Evolutionary conservation across 1,140 invertebrate species (phyloP).

Genomic region (Hycleus cichorii): DNA sequence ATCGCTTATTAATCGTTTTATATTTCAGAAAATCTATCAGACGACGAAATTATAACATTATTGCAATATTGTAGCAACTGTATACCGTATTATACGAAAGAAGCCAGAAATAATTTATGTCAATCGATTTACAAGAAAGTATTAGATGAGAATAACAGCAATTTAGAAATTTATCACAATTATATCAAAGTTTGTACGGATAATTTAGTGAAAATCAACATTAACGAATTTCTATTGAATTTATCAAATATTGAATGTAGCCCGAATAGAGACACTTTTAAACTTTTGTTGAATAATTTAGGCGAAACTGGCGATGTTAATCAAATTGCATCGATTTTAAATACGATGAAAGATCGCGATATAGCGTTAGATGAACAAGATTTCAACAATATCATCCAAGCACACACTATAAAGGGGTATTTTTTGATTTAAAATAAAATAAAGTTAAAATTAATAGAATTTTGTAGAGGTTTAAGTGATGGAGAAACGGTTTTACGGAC

Average conservation of each 20-base stretch:
- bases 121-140: conserved; percentile 6
- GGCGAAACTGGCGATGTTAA: conserved; percentile 53
- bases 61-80: conserved; percentile 1
- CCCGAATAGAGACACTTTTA: conserved; percentile 45
- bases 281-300: conserved; percentile 43
- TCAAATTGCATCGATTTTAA: conserved; percentile 50
- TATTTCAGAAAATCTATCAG: neutral
- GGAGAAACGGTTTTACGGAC: conserved; percentile 36
- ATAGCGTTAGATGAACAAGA: conserved; percentile 49
- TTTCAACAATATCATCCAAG: conserved; percentile 52
- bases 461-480: conserved; percentile 34
- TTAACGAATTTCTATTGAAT: conserved; percentile 23
- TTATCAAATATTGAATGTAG: conserved; percentile 22
- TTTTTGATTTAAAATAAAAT: neutral
- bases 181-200: conserved; percentile 34
- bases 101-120: conserved; percentile 4
- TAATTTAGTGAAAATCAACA: conserved; percentile 27
- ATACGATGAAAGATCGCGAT: conserved; percentile 50
- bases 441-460: neutral
- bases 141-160: conserved; percentile 3
- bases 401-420: conserved; percentile 48
- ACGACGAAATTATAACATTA: neutral
- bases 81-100: neutral
- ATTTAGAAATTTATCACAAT: conserved; percentile 25
- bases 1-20: neutral